These are phyloP conservation scores for Empis stercorea DNA, from an alignment of 2,888 invertebrate genomes.

Conservation along the genomic window DNA sequence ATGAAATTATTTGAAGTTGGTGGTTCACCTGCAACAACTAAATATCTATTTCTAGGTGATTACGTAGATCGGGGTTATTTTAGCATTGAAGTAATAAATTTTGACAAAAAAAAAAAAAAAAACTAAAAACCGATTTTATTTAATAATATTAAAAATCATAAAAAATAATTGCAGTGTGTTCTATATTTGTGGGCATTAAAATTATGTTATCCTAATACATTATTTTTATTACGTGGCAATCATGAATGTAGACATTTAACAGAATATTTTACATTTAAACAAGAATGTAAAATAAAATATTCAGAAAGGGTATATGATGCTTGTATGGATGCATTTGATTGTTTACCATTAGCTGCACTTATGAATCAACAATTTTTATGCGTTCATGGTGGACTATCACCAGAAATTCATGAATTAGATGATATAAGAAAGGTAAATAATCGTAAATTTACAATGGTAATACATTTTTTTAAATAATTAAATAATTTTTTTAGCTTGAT, in stretches of 20 bases:
- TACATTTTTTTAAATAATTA: too few relatives aligned
- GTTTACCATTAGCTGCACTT: conserved; percentile 94
- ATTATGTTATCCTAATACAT: conserved; percentile 93
- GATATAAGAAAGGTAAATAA: conserved; percentile 77
- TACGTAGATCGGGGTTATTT: conserved; percentile 98
- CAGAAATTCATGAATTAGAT: conserved; percentile 97
- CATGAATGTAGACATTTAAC: conserved; percentile 99
- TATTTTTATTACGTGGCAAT: conserved; percentile 98
- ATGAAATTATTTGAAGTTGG: conserved; percentile 99
- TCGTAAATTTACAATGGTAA: neutral
- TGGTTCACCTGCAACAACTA: conserved; percentile 93
- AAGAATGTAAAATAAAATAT: conserved; percentile 99
- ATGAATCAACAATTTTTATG: conserved; percentile 99
- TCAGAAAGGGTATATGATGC: conserved; percentile 98
- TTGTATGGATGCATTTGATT: conserved; percentile 99
- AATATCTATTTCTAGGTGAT: conserved; percentile 99
- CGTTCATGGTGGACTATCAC: conserved; percentile 97
- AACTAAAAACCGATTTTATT: too few relatives aligned
- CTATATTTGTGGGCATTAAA: conserved; percentile 99
- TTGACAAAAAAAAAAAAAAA: conserved; percentile 9
- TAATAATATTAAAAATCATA: neutral
- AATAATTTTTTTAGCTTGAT: conserved; percentile 63
- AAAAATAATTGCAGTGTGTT: conserved; percentile 81
- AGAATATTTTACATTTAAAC: conserved; percentile 99
- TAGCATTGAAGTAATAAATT: conserved; percentile 35